A percentile compares a stretch with the other conserved stretches of the same genome.
These are phyloP conservation scores for Mormyrus hasselquistii DNA, from an alignment of 2,797 vertebrate species.

Conservation along the genomic window DNA sequence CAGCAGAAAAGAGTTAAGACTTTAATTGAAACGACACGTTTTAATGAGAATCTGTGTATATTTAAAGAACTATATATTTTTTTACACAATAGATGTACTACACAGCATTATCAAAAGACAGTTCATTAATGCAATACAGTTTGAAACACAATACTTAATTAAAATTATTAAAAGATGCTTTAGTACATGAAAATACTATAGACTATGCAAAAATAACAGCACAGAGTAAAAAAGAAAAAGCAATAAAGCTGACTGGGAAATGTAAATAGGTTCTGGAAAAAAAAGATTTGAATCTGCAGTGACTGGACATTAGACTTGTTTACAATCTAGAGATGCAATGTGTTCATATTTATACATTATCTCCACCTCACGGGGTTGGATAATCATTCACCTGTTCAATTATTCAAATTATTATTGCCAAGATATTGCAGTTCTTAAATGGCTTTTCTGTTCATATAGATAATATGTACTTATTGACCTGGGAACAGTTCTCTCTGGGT, in stretches of 20 bases:
- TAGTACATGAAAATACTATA: background rate
- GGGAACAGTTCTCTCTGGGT: background rate
- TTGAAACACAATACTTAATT: background rate
- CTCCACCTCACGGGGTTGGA: background rate
- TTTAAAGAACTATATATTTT: background rate
- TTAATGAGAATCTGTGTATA: background rate
- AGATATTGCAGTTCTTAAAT: background rate
- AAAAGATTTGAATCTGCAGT: background rate
- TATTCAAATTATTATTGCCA: conserved; percentile 12
- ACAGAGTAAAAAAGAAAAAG: background rate
- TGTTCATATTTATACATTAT: background rate
- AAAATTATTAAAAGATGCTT: background rate
- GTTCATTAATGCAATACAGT: background rate
- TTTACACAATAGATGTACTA: background rate
- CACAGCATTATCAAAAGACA: background rate
- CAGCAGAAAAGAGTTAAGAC: conserved; percentile 16
- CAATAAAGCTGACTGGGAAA: background rate
- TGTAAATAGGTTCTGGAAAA: background rate
- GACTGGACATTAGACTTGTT: background rate
- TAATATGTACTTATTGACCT: background rate
- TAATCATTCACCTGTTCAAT: background rate
- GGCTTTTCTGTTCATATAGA: background rate
- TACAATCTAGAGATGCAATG: background rate
- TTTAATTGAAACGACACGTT: background rate
- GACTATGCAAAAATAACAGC: background rate